Conservation (phyloP, 2,888 invertebrate species). For the Agrochola lychnidis region DNA sequence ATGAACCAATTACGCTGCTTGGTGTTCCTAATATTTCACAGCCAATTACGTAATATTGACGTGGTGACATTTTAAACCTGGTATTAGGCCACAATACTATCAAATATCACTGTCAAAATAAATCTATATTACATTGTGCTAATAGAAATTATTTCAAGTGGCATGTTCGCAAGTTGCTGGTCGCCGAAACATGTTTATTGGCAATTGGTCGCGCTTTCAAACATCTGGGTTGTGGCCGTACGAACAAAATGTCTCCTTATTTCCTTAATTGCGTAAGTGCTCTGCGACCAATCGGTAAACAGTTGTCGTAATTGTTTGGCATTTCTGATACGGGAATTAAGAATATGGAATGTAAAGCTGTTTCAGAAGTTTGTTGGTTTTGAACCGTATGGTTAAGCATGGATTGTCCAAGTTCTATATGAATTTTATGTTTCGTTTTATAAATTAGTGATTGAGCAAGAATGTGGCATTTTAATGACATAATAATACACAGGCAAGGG, state of each 20-base stretch:
- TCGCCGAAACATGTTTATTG: constrained; percentile 52
- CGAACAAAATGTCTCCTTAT: constrained; percentile 54
- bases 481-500: neutral
- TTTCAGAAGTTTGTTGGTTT: constrained; percentile 28
- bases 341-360: constrained; percentile 17
- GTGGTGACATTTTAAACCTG: constrained; percentile 7
- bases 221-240: constrained; percentile 47
- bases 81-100: constrained; percentile 15
- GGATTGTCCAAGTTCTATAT: constrained; percentile 1
- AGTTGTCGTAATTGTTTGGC: constrained; percentile 51
- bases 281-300: constrained; percentile 55
- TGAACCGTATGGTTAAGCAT: neutral
- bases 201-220: constrained; percentile 61
- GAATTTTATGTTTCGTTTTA: neutral
- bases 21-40: neutral
- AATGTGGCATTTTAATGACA: constrained; percentile 6
- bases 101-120: constrained; percentile 17
- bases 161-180: constrained; percentile 3
- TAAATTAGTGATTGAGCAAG: neutral
- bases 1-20: neutral
- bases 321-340: constrained; percentile 31
- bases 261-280: constrained; percentile 58
- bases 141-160: constrained; percentile 31
- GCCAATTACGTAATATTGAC: neutral
- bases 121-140: constrained; percentile 2